Base-by-base conservation (phyloP, 1,140 invertebrate genomes). In the Mamestra configurata region DNA sequence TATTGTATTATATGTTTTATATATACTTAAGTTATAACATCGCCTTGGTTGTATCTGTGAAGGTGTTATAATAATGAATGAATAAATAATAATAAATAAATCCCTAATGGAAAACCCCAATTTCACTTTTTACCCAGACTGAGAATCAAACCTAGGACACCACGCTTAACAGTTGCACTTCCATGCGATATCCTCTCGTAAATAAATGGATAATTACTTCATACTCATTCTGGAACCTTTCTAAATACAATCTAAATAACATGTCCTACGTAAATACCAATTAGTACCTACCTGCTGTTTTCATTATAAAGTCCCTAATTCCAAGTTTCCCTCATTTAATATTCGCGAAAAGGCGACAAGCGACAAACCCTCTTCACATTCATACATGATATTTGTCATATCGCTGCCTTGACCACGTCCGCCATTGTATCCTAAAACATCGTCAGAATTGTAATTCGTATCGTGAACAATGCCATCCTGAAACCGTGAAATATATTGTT, bases 301-400 rank as follows among this genome's bases (percentile, higher is more conserved):
- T 66, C n/a, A 66, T 66, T 22, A 20, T 40, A 66, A 20, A 64
- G 31, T 40, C 7, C 11, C 7, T 61, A 37, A 46, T 27, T 24
- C 22, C n/a, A 10, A 20, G 18, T 40, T 66, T 40, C 61, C 18
- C 8, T 66, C 18, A 20, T 66, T 40, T 40, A 10, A 24, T 31
- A 59, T 46, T 70, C 20, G 22, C 49, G 13, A 70, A 68, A 46
- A 70, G 61, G 43, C 40, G 66, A 70, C 20, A 46, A 15, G 40
- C 20, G 66, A 49, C 66, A 70, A 40, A 70, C 66, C 66, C 66
- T 70, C 66, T 46, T 71, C 68, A 71, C 49, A 53, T 43, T 49
- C 24, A 24, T 53, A 53, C n/a, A 35, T 71, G 49, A 51, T 71
- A 51, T 71, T 71, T 71, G 68, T 71, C 68, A 53, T 8, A 71